Evolutionary conservation across 2,797 vertebrate genomes (phyloP), one percentile per base, ranked within the genome.

Genomic region (Dermochelys coriacea): DNA sequence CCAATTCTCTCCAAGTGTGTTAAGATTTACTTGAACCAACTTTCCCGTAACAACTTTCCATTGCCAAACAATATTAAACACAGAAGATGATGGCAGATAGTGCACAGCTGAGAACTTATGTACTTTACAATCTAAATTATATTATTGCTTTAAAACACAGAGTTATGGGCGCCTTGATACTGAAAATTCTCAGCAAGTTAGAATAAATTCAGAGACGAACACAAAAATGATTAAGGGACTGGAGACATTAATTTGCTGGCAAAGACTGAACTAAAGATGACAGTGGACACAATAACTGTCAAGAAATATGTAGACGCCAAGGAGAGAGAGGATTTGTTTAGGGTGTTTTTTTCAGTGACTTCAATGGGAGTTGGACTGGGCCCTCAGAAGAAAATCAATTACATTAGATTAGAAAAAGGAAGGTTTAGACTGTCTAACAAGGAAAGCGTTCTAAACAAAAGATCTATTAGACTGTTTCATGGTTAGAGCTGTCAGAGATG

Each of bases 151-250:
- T 29, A 79, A 68, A 85, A 80, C 50, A 85, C 5, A 52, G 50
- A 81, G 12, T 37, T 74, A 79, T 12, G 90, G 54, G 57, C 25
- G 55, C 6, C 68, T 68, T 55, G 9, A 61, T 51, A 49, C 3
- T 31, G 81, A 74, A 94, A 94, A 71, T 89, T 11, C 34, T 68
- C 74, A 93, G 84, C 54, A 94, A 90, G 87, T 84, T 74, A 6
- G 5, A 47, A 34, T 85, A 88, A 97, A 86, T 47, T 90, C 88
- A 80, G 89, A 91, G 16, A 41, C 5, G 59, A 77, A 77, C 12
- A 1, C 61, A 80, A 88, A 41, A 88, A 85, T 51, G 75, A 91
- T 41, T 10, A 85, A n/a, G n/a, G 45, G 74, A 49, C 7, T 77
- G 45, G 8, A 86, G 3, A 91, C 83, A 74, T 45, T 79, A 78